Conservation (phyloP, 2,797 vertebrate species). For the Cuniculus paca region DNA sequence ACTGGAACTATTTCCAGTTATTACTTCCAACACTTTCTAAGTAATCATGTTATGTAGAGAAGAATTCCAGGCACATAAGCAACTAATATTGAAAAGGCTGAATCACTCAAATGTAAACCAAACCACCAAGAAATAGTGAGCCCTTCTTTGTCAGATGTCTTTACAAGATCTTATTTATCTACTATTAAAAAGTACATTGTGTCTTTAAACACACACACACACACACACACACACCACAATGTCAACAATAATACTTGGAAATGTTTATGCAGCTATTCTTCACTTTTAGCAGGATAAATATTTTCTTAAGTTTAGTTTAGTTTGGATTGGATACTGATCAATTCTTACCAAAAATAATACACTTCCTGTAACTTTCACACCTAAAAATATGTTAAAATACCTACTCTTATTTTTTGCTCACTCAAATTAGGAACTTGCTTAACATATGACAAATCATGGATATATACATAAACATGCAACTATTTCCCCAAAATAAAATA, state of each 20-base stretch:
- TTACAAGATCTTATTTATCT: constrained; percentile 69
- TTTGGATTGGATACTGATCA: constrained; percentile 71
- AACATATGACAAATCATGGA: not conserved
- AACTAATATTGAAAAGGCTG: constrained; percentile 43
- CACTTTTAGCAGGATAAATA: constrained; percentile 61
- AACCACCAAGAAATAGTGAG: constrained; percentile 56
- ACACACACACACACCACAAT: not conserved
- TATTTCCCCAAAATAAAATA: not conserved
- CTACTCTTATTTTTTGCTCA: constrained; percentile 7
- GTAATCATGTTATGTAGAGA: not conserved
- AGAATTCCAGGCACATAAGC: not conserved
- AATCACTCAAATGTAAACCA: constrained; percentile 70
- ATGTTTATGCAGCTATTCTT: constrained; percentile 68
- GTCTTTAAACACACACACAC: constrained; percentile 44
- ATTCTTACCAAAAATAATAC: constrained; percentile 65
- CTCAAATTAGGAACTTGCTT: constrained; percentile 55
- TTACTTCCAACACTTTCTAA: constrained; percentile 38
- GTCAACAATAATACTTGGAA: constrained; percentile 54
- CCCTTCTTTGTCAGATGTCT: constrained; percentile 55
- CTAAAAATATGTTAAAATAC: constrained; percentile 62
- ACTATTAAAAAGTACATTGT: constrained; percentile 59
- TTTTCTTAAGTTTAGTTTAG: constrained; percentile 68
- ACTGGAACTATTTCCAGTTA: not conserved
- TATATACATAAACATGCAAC: not conserved
- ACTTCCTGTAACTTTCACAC: constrained; percentile 67